Evolutionary conservation across 2,113 vertebrate genomes (phyloP), one percentile per base, ranked within the genome.

Genomic region (Cathartes aura): DNA sequence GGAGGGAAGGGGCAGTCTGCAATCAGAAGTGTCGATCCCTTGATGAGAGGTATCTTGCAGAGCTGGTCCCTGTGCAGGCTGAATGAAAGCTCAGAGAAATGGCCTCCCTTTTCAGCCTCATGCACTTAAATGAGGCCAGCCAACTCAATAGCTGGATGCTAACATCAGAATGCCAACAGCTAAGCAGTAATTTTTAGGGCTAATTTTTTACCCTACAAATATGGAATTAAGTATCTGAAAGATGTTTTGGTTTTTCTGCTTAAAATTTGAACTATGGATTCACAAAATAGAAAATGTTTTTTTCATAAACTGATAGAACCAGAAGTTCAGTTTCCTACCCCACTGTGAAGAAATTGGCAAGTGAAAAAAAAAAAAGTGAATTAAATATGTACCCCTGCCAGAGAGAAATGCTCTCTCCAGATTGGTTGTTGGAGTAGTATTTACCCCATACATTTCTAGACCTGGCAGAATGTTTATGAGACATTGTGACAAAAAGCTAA

Each of bases 21-120:
- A 1, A 1, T 2, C 14, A 16, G 32, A 1, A 32, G 11, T 4
- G 24, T 18, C 1, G 1, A 0, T 16, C 36, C 45, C 48, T 38
- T 3, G 20, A 9, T 19, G 11, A 45, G 45, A 43, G 27, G 9
- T 26, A 2, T 52, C 38, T 48, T 8, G 42, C 38, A 6, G 36
- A 8, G 6, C 50, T 52, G 32, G 5, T 55, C 3, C 15, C 64
- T 22, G 34, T 5, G 47, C 42, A 16, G 53, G 6, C 9, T 12
- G 12, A 60, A 29, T 5, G 23, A 53, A 21, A 72, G 29, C 26
- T 42, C 11, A 1, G 55, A 24, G 27, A 20, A 95, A 42, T 9
- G 8, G 6, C 58, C 8, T 83, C 15, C 20, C 9, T 48, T 67
- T 36, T 27, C 87, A 60, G 34, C 67, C 20, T 56, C 21, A 0